Conservation (phyloP, 2,113 vertebrate species). For the Calidris pygmaea region DNA sequence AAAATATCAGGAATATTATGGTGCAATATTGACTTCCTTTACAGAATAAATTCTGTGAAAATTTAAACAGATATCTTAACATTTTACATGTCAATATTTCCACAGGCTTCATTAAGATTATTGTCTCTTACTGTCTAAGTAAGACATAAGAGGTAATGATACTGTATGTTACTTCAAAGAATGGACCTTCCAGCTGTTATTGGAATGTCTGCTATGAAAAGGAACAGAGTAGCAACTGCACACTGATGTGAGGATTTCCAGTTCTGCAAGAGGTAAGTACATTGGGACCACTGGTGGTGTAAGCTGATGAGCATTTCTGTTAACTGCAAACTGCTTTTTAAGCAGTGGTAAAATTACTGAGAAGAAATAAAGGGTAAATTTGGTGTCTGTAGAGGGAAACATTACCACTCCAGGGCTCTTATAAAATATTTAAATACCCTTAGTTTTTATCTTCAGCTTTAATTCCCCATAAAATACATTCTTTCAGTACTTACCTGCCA, state of each 20-base stretch:
- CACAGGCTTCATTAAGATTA: not conserved
- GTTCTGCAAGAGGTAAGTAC: not conserved
- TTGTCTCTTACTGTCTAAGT: not conserved
- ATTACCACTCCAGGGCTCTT: not conserved
- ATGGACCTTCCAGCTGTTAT: not conserved
- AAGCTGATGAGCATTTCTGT: not conserved
- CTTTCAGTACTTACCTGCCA: not conserved
- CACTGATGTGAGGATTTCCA: not conserved
- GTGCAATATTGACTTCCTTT: not conserved
- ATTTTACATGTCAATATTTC: not conserved
- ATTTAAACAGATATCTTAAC: not conserved
- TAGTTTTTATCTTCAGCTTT: conserved; percentile 31
- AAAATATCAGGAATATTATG: not conserved
- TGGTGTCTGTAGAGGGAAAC: not conserved
- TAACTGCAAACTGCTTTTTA: not conserved
- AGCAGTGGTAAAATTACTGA: not conserved
- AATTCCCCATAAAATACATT: conserved; percentile 26
- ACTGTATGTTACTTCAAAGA: not conserved
- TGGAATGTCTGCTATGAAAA: not conserved
- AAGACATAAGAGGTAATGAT: not conserved
- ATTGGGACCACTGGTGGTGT: not conserved
- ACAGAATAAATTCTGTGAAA: not conserved
- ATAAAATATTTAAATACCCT: conserved; percentile 51
- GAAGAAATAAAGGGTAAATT: not conserved
- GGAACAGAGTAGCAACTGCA: not conserved